phyloP scores from a whole-genome alignment of 2,113 vertebrate species.

The Prunella himalayana region DNA sequence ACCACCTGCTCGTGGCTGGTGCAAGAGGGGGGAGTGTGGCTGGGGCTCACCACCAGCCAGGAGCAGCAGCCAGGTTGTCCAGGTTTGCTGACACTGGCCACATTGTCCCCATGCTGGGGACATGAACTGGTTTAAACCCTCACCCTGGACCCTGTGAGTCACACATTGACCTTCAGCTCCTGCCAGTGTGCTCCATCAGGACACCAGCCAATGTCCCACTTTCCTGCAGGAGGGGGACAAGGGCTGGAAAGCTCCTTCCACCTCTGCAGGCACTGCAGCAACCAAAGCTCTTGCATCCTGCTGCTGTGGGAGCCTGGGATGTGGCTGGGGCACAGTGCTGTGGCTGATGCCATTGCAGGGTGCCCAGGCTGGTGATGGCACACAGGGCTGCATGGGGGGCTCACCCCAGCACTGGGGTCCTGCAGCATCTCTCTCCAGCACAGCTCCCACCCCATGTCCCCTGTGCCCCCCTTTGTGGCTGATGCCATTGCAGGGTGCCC shows the following conservation, averaged over 20 bases:
- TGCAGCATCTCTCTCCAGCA: fast-evolving
- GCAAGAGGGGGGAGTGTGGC: background rate
- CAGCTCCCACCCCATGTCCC: fast-evolving
- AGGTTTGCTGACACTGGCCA: background rate
- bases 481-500: fast-evolving
- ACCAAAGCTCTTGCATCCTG: background rate
- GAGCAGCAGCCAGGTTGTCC: background rate
- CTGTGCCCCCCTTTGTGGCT: fast-evolving
- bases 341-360: fast-evolving
- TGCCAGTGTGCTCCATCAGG: fast-evolving
- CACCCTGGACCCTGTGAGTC: background rate
- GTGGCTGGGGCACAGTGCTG: fast-evolving
- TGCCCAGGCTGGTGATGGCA: background rate
- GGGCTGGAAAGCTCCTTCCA: background rate
- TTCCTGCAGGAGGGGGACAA: background rate
- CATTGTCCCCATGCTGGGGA: fast-evolving
- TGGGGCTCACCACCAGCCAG: background rate
- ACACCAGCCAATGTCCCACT: background rate
- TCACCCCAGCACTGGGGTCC: fast-evolving
- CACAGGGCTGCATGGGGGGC: fast-evolving
- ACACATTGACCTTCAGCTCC: background rate
- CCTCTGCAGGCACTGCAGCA: fast-evolving
- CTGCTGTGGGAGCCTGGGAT: background rate
- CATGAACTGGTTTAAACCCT: background rate
- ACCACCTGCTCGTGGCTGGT: fast-evolving